Conservation (phyloP, 1,140 invertebrate species). For the Solenopsis invicta region DNA sequence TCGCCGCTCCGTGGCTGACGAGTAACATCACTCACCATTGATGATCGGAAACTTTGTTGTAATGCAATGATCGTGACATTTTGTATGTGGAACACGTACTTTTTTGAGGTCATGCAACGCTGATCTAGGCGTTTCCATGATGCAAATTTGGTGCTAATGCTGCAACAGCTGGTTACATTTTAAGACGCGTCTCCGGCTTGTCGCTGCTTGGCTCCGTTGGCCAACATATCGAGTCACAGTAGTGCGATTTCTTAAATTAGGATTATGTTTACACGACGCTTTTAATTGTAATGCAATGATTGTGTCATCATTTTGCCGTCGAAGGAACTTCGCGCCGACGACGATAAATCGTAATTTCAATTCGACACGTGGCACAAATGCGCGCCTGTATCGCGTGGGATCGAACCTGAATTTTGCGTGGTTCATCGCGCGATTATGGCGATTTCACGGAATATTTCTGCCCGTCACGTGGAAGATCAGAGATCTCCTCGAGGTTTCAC, state of each 20-base stretch:
- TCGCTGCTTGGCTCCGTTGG: not conserved
- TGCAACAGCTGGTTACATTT: not conserved
- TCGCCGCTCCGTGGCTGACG: not conserved
- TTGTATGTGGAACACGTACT: conserved; percentile 46
- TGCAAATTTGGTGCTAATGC: conserved; percentile 44
- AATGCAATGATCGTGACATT: conserved; percentile 66
- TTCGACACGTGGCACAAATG: not conserved
- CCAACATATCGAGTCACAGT: not conserved
- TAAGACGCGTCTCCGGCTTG: not conserved
- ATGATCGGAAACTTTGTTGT: conserved; percentile 64
- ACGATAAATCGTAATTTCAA: not conserved
- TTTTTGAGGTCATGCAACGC: conserved; percentile 26
- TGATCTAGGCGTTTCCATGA: conserved; percentile 5
- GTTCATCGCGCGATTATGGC: not conserved
- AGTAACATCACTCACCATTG: conserved; percentile 32
- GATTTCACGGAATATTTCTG: conserved; percentile 6
- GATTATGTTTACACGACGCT: not conserved
- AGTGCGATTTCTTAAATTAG: not conserved
- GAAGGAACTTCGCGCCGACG: not conserved
- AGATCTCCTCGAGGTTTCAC: not conserved
- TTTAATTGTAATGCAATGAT: conserved; percentile 12
- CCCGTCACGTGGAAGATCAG: conserved; percentile 22
- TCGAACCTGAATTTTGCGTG: not conserved
- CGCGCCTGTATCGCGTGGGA: not conserved
- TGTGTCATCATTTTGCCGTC: not conserved